phyloP scores from a whole-genome alignment of 2,797 vertebrate species.

The Typhlichthys subterraneus region DNA sequence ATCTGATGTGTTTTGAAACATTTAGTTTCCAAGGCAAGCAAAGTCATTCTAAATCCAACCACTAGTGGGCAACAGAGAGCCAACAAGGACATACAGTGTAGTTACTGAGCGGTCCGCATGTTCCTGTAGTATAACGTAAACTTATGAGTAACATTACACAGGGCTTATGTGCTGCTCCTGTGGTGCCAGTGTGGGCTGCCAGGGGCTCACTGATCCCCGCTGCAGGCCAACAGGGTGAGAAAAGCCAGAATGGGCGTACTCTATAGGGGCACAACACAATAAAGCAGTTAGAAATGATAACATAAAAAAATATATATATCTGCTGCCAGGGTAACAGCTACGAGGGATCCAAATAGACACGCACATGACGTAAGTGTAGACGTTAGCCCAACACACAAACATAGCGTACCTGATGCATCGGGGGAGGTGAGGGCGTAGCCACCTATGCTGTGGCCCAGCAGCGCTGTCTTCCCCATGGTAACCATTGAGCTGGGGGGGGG shows the following conservation, averaged over 20 bases:
- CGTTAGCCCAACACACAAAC: too few relatives aligned
- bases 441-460: conserved; percentile 75
- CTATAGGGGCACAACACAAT: conserved; percentile 50
- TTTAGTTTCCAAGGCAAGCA: neutral
- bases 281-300: neutral
- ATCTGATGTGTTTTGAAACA: too few relatives aligned
- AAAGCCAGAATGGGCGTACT: conserved; percentile 77
- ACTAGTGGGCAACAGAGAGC: neutral
- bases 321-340: too few relatives aligned
- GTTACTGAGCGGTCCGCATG: conserved; percentile 7
- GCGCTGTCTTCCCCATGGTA: conserved; percentile 73
- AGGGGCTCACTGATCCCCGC: conserved; percentile 73
- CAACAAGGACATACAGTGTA: neutral
- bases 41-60: neutral
- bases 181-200: conserved; percentile 74
- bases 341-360: neutral
- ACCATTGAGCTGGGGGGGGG: conserved; percentile 80
- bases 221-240: conserved; percentile 79
- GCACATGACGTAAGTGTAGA: neutral
- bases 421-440: conserved; percentile 77
- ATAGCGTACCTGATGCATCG: conserved; percentile 73
- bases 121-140: neutral
- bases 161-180: conserved; percentile 69
- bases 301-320: too few relatives aligned
- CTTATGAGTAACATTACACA: conserved; percentile 66